Evolutionary conservation across 2,888 invertebrate species (phyloP), one percentile per base, ranked within the genome.

Genomic region (Osmoderma eremita): DNA sequence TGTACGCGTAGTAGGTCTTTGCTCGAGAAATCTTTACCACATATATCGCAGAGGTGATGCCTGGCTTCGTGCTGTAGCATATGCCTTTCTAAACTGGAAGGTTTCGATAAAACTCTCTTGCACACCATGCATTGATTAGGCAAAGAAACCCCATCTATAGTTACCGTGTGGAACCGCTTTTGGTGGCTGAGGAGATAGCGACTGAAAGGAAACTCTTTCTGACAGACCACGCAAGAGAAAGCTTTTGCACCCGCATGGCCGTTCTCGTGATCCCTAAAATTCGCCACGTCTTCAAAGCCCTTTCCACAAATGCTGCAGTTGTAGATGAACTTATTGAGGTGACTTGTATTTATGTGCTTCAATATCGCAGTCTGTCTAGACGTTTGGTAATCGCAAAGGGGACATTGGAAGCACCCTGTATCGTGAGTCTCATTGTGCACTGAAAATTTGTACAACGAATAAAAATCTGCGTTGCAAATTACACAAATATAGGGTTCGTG

Each of bases 181-280:
- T 30, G 30, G 30, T 30, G 30, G 30, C 8, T 10, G 5, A 30
- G 6, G 30, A 30, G 30, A 67, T 30, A 30, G 1, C 30, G 30
- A 30, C 30, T 30, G 30, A 30, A 30, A 10, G 30, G 30, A 5
- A 30, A 30, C 10, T 30, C 30, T 10, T 86, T 85, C 53, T 83
- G 82, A 68, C 86, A 86, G 30, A 86, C 83, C 65, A 85, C 81
- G 69, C 86, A 86, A 5, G 81, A 81, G 54, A 86, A 81, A 58
- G 83, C 84, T 42, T 84, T 81, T 0, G 83, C 80, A 45, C 85
- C 85, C 39, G 83, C 81, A 76, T 86, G 86, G n/a, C 85, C 84
- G 74, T 87, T 86, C 73, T 84, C 83, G 76, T 87, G 87, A 68
- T 86, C 86, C 72, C 84, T 83, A 65, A 84, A 85, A 71, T 84